Evolutionary conservation across 2,888 invertebrate species (phyloP).

Genomic region (Nesidiocoris tenuis): DNA sequence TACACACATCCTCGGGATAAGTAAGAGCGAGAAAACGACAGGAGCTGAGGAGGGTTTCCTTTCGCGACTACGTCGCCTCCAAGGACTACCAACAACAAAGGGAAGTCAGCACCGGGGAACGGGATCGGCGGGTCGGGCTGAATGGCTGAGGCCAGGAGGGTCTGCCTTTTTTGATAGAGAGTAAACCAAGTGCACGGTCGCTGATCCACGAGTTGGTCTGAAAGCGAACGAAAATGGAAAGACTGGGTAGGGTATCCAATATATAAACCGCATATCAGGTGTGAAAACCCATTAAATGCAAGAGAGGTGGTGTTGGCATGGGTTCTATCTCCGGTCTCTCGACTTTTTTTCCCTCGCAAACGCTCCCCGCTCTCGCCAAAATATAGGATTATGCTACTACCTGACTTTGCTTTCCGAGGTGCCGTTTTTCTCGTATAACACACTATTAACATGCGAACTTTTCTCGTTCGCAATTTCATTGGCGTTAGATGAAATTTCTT

Average conservation of each 20-base stretch:
- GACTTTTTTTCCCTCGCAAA: background rate
- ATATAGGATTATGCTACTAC: background rate
- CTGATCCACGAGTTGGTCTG: background rate
- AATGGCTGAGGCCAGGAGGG: background rate
- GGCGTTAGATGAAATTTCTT: no score
- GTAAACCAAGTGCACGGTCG: background rate
- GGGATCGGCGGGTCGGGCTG: slow-evolving; percentile 7
- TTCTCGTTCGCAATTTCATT: no score
- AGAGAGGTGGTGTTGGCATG: slow-evolving; percentile 20
- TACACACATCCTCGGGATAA: slow-evolving; percentile 7
- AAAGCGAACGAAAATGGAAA: background rate
- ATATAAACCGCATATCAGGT: slow-evolving; percentile 29
- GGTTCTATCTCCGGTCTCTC: slow-evolving; percentile 5
- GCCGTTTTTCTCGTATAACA: no score
- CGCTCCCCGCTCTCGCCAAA: background rate
- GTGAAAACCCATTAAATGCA: slow-evolving; percentile 30
- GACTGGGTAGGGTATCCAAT: slow-evolving; percentile 12
- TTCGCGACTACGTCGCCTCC: background rate
- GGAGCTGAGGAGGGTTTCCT: background rate
- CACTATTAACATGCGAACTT: no score
- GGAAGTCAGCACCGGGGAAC: slow-evolving; percentile 34
- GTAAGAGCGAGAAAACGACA: background rate
- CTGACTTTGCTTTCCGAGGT: no score
- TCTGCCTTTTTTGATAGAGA: background rate
- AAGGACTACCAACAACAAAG: slow-evolving; percentile 10